Evolutionary conservation across 1,140 invertebrate genomes (phyloP).

Genomic region (Sinonovacula constricta): DNA sequence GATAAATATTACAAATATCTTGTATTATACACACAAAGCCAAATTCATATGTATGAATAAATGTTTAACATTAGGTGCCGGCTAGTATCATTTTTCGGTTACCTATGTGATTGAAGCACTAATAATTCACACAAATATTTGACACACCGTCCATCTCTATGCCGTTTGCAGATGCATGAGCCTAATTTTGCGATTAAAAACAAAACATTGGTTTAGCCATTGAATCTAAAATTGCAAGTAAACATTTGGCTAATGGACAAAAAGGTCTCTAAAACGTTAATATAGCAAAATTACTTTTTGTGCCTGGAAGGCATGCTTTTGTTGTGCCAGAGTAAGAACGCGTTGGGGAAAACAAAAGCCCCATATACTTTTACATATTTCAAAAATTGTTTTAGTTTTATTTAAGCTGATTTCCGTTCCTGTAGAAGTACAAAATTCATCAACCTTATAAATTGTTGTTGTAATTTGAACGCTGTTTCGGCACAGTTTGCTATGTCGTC

Average conservation of each 20-base stretch:
- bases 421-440: neutral
- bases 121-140: neutral
- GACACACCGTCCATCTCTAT: neutral
- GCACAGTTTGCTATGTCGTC: neutral
- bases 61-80: neutral
- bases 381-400: neutral
- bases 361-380: neutral
- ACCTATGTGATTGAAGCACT: neutral
- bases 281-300: neutral
- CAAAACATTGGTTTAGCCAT: neutral
- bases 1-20: neutral
- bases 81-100: neutral
- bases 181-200: neutral
- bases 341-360: neutral
- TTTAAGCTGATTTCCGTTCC: neutral
- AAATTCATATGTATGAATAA: neutral
- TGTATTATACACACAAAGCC: neutral
- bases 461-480: neutral
- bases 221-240: neutral
- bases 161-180: neutral
- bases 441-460: neutral
- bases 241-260: neutral
- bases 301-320: neutral
- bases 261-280: neutral
- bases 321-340: neutral